Evolutionary conservation across 2,888 invertebrate species (phyloP).

Genomic region (Idaea dimidiata): DNA sequence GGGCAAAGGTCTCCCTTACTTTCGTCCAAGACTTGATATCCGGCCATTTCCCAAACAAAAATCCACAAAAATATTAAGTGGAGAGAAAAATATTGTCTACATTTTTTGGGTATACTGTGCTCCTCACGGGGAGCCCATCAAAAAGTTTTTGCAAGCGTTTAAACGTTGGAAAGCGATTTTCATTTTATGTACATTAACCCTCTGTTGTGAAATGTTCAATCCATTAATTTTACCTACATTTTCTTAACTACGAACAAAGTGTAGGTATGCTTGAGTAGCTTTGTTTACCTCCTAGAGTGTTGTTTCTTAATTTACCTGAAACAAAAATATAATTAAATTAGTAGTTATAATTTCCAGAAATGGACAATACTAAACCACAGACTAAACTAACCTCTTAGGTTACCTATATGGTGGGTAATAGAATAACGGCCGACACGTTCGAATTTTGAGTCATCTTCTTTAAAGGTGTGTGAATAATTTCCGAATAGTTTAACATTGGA

Average conservation of each 20-base stretch:
- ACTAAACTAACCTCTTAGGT: too few species aligned
- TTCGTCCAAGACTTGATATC: too few species aligned
- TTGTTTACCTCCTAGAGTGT: not conserved
- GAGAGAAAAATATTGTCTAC: too few species aligned
- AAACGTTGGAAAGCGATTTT: slow-evolving; percentile 65
- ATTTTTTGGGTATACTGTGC: slow-evolving; percentile 7
- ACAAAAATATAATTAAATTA: slow-evolving; percentile 28
- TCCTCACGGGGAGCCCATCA: slow-evolving; percentile 53
- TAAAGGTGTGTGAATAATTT: too few species aligned
- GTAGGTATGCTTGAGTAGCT: slow-evolving; percentile 5
- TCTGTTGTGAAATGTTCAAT: slow-evolving; percentile 58
- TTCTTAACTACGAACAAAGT: slow-evolving; percentile 7
- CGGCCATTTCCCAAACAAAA: too few species aligned
- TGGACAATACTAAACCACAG: too few species aligned
- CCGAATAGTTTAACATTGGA: too few species aligned
- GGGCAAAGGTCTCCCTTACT: too few species aligned
- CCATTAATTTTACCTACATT: slow-evolving; percentile 46
- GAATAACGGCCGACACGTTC: too few species aligned
- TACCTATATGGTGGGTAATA: too few species aligned
- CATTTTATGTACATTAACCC: slow-evolving; percentile 64
- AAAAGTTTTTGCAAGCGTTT: slow-evolving; percentile 66
- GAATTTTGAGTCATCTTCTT: too few species aligned
- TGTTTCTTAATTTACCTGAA: slow-evolving; percentile 43
- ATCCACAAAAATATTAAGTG: too few species aligned
- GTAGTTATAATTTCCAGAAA: not conserved